These are phyloP conservation scores for Athetis lepigone DNA, from an alignment of 2,888 invertebrate species.

Conservation along the genomic window DNA sequence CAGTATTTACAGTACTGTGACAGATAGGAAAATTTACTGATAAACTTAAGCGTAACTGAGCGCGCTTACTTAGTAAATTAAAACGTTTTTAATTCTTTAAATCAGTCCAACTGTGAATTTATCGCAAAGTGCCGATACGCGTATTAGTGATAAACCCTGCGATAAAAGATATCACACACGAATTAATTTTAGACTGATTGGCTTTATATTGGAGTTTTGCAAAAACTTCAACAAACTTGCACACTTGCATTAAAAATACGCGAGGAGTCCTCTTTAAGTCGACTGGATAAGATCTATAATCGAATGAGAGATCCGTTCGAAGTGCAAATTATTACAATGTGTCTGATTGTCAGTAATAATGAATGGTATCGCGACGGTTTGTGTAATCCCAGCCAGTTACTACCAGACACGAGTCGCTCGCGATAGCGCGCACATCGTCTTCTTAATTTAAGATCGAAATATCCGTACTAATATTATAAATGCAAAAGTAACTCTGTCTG, in stretches of 20 bases:
- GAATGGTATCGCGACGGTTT: conserved; percentile 23
- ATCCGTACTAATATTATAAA: background rate
- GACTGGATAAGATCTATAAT: conserved; percentile 5
- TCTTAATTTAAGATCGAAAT: no score
- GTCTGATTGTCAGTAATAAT: conserved; percentile 30
- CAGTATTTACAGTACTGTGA: no score
- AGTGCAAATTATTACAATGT: background rate
- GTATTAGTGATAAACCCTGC: conserved; percentile 20
- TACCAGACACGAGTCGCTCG: conserved; percentile 9
- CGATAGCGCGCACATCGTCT: conserved; percentile 13
- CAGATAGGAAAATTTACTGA: no score
- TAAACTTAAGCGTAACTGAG: no score
- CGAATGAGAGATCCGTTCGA: background rate
- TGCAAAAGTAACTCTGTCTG: no score
- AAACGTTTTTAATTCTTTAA: background rate
- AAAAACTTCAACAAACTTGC: background rate
- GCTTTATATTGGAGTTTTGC: conserved; percentile 18
- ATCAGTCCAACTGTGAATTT: background rate
- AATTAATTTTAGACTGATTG: conserved; percentile 18
- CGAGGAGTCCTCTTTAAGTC: background rate
- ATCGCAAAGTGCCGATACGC: background rate
- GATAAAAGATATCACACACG: conserved; percentile 6
- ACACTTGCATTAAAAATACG: background rate
- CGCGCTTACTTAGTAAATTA: no score
- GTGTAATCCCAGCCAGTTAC: conserved; percentile 35